Evolutionary conservation across 2,113 vertebrate genomes (phyloP).

Genomic region (Sphyrna mokarran): DNA sequence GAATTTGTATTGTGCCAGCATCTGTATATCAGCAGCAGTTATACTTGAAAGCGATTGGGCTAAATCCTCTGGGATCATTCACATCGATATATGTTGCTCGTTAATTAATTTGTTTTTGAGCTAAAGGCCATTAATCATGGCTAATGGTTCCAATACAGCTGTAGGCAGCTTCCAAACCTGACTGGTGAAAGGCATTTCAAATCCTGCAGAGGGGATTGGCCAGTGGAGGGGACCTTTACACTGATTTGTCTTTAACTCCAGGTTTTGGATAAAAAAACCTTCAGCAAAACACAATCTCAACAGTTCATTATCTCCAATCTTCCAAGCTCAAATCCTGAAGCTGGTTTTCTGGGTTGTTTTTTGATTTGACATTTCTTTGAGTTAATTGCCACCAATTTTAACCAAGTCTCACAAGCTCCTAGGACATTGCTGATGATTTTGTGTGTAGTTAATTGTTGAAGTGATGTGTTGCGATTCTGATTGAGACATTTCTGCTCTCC

Average conservation of each 20-base stretch:
- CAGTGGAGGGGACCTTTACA: background rate
- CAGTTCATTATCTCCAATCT: background rate
- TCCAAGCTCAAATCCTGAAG: background rate
- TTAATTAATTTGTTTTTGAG: constrained; percentile 12
- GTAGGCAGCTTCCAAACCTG: background rate
- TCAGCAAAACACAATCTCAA: background rate
- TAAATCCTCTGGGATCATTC: background rate
- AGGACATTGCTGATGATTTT: background rate
- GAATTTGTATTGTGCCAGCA: background rate
- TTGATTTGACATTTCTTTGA: background rate
- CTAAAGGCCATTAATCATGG: background rate
- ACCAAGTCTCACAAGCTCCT: background rate
- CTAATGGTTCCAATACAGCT: background rate
- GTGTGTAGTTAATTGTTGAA: background rate
- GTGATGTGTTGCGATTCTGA: background rate
- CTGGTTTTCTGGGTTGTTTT: background rate
- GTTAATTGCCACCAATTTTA: background rate
- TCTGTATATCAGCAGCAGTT: background rate
- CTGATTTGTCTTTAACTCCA: background rate
- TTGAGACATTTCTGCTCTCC: background rate
- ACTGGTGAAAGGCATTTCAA: background rate
- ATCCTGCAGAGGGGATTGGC: background rate
- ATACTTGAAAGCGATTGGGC: background rate
- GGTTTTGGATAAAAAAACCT: background rate
- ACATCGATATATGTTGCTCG: background rate